Base-by-base conservation (phyloP, 2,113 vertebrate species). In the Tichodroma muraria region DNA sequence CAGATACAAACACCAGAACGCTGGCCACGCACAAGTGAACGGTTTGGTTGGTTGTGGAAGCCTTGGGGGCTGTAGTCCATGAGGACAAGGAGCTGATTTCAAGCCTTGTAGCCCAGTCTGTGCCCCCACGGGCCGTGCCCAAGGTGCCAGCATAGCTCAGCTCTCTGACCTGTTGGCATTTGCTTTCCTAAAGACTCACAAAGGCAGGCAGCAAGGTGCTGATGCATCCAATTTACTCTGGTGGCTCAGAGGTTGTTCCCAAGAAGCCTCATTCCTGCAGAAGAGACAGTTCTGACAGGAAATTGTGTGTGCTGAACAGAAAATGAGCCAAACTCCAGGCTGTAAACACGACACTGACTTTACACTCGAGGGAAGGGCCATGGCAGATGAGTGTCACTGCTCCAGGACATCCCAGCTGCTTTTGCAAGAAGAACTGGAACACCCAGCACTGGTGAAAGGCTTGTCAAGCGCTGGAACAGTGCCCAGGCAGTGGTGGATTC, bases 11-110 rank as follows among this genome's bases (percentile, higher is more conserved):
- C 45, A 38, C 15, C 66, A 81, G n/a, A 37, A 27, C 17, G 5
- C 54, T 75, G 76, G 65, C 66, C 80, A 68, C 0, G 0, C 19
- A 8, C 4, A 47, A 10, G 31, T 4, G 53, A 61, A 50, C 7
- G 8, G 33, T 38, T 44, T 54, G 18, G 38, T 21, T 47, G 23
- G 13, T 0, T 54, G 45, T 27, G 25, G 23, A 14, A 0, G 3
- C 17, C 37, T n/a, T 56, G 37, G 33, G 69, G 19, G 3, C 33
- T n/a, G 28, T 1, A 45, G 22, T 8, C 37, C 4, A 0, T 0
- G 21, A 37, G 49, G 37, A 53, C 59, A 77, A 35, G 17, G 0
- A 22, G 53, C 16, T 44, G 73, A 37, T 45, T 69, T 15, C 11
- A 40, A 90, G 38, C 35, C 28, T 2, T 9, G 9, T 37, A 9